Base-by-base conservation (phyloP, 2,888 invertebrate genomes). In the Eupithecia subfuscata region DNA sequence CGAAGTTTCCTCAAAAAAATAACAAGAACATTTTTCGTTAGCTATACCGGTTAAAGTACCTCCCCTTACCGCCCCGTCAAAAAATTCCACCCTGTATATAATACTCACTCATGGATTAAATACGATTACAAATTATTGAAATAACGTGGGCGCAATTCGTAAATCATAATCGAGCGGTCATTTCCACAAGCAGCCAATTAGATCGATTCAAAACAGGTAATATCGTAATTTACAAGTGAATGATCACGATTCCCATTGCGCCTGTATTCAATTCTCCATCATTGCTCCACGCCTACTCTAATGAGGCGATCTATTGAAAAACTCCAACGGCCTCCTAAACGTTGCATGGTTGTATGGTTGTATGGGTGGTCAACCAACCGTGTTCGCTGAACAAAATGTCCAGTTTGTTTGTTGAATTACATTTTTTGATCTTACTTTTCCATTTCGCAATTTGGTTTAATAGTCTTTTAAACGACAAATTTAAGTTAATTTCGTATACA, bases 291-390 rank as follows among this genome's bases (percentile, higher is more conserved):
- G 78, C 79, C 78, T 71, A 79, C 72, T 77, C 78, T 84, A 83
- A 84, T 82, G 82, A 83, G 78, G 78, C 77, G 77, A 60, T 77
- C 82, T 80, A 84, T 84, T 83, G 81, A 82, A 82, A 82, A 80
- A 81, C 78, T 79, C 80, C 82, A 82, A 77, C 81, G 81, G 82
- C 56, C 79, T 80, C 82, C 81, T 81, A 82, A 83, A 80, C 80
- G 80, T 80, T 30, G 30, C 3, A 30, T 30, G 30, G 30, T 30
- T 30, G 30, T 30, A 30, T 30, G 30, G 30, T 30, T 80, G 78
- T 73, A 71, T 75, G 73, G 75, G 72, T 75, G 80, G 73, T 68
- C 79, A 80, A 64, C 64, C 64, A 34, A 78, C 67, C 81, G 79
- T 18, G 75, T 40, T 22, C 45, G 67, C 73, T 69, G 73, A 76